Base-by-base conservation (phyloP, 1,140 invertebrate species). In the Microvelia longipes region DNA sequence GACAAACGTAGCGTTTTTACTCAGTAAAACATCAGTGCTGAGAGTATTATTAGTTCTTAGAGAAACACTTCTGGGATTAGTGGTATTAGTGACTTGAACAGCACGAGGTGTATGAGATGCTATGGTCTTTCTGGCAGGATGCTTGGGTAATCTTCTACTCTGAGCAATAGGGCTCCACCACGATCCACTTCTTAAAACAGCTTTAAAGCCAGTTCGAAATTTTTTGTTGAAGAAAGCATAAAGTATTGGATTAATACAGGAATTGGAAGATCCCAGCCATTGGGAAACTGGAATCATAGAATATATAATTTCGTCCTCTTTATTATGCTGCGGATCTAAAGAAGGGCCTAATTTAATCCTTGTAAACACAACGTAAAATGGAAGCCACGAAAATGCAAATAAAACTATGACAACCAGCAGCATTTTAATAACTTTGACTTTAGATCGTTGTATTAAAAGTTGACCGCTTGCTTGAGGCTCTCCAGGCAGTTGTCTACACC, bases 211-310 rank as follows among this genome's bases (percentile, higher is more conserved):
- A 11, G 82, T 81, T 25, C 87, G 77, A 74, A 87, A 88, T 75
- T 87, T 87, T 28, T 83, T 81, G 74, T 86, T 87, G 78, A 87
- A 87, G 74, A 84, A 85, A 29, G 85, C 85, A 77, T 88, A 88
- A 14, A 89, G 81, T 1, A 89, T 74, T 0, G 82, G 77, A 70
- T 83, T 82, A 27, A 83, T 77, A 71, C 80, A 78, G 2, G 80
- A 79, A 73, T 82, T 77, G 61, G 85, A 83, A 1, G 84, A 79
- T 0, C 85, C 86, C 1, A 89, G 77, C 86, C 87, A 88, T 76
- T 88, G 86, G 15, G 86, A 84, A 11, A 88, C 76, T 0, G 87
- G 86, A 0, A 82, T 75, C 0, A 83, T 75, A 0, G 82, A 74
- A 30, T 80, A 74, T 13, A 83, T 76, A 2, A 83, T 66, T 13